Evolutionary conservation across 1,140 invertebrate species (phyloP).

Genomic region (Cydia amplana): DNA sequence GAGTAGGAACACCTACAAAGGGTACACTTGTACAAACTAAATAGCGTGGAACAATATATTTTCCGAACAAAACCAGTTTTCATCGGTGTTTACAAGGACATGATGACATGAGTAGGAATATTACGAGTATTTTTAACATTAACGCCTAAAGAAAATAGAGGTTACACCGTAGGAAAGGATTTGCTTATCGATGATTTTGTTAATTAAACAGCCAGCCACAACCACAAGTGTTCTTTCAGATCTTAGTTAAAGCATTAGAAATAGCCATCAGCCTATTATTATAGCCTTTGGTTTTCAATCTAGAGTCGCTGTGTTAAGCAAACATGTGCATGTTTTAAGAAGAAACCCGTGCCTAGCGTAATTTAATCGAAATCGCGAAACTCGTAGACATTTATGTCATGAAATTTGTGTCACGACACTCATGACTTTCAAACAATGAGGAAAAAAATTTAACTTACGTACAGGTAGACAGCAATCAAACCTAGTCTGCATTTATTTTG

Average conservation of each 20-base stretch:
- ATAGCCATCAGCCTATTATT: too few relatives aligned
- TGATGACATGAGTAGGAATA: slow-evolving; percentile 32
- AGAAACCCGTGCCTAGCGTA: too few relatives aligned
- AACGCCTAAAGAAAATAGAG: background rate
- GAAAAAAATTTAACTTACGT: background rate
- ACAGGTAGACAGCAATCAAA: too few relatives aligned
- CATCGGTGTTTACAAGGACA: slow-evolving; percentile 35
- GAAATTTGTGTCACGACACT: too few relatives aligned
- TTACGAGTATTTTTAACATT: slow-evolving; percentile 20
- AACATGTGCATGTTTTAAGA: too few relatives aligned
- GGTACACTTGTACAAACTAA: slow-evolving; percentile 11
- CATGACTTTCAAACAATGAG: background rate
- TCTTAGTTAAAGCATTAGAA: too few relatives aligned
- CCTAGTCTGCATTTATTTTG: background rate
- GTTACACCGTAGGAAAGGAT: background rate
- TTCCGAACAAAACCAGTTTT: slow-evolving; percentile 29
- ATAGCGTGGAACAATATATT: slow-evolving; percentile 2
- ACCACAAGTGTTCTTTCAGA: too few relatives aligned
- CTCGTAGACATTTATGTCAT: too few relatives aligned
- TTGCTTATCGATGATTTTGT: background rate
- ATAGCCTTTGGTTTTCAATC: too few relatives aligned
- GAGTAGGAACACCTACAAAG: background rate
- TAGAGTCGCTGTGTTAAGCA: too few relatives aligned
- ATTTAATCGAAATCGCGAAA: too few relatives aligned
- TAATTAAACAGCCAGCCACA: too few relatives aligned